These are phyloP conservation scores for Phymatocera aterrima DNA, from an alignment of 2,888 invertebrate genomes.

Conservation along the genomic window DNA sequence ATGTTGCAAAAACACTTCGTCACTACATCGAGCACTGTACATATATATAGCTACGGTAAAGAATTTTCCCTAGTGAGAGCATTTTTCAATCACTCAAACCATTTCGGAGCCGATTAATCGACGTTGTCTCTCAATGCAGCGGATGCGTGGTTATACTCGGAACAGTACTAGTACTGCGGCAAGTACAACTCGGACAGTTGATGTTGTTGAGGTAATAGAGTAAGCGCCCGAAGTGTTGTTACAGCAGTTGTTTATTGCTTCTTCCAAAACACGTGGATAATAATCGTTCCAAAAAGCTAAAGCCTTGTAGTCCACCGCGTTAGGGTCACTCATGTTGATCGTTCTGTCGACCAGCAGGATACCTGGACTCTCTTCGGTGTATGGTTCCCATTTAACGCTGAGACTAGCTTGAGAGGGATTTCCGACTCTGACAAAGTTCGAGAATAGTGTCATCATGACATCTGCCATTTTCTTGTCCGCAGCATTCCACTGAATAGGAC, in stretches of 20 bases:
- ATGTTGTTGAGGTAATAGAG: neutral
- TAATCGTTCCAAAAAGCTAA: slow-evolving; percentile 91
- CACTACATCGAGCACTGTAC: neutral
- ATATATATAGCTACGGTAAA: neutral
- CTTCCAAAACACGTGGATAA: slow-evolving; percentile 85
- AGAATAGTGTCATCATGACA: slow-evolving; percentile 88
- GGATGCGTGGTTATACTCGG: slow-evolving; percentile 26
- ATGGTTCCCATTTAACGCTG: slow-evolving; percentile 85
- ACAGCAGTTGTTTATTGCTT: slow-evolving; percentile 84
- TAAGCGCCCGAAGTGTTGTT: slow-evolving; percentile 75
- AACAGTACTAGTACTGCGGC: neutral
- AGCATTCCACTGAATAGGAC: slow-evolving; percentile 81
- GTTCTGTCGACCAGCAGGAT: slow-evolving; percentile 84
- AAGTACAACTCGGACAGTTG: neutral
- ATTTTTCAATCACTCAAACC: neutral
- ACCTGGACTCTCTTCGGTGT: slow-evolving; percentile 81
- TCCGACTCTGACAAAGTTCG: slow-evolving; percentile 85
- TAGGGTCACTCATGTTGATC: slow-evolving; percentile 85
- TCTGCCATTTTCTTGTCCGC: slow-evolving; percentile 88
- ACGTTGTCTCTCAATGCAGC: slow-evolving; percentile 28
- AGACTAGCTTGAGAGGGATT: slow-evolving; percentile 80
- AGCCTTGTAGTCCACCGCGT: slow-evolving; percentile 84
- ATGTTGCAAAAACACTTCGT: neutral
- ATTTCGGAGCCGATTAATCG: neutral
- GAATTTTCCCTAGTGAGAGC: neutral